Evolutionary conservation across 2,888 invertebrate species (phyloP).

Genomic region (Tenthredo notha): DNA sequence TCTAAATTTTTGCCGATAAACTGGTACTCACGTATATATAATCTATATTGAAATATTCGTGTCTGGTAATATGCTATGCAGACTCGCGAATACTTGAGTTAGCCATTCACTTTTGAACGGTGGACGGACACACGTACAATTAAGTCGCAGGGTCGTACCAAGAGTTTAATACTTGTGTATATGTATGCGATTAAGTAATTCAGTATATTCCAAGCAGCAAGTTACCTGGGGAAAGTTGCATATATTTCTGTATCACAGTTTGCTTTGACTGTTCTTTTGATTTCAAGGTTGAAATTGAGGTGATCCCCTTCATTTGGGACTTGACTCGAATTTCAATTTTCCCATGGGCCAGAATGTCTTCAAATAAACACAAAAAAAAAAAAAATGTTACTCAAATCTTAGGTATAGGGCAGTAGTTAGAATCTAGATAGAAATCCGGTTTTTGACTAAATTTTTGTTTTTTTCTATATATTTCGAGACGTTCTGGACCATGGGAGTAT

Average conservation of each 20-base stretch:
- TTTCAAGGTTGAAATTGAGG: conserved; percentile 22
- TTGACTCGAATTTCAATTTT: too few species aligned
- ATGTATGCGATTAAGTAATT: conserved; percentile 12
- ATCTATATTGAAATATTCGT: background rate
- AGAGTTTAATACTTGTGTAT: background rate
- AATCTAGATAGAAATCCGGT: too few species aligned
- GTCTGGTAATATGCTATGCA: background rate
- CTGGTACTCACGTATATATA: background rate
- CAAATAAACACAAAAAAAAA: too few species aligned
- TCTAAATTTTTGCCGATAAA: background rate
- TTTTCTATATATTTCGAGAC: too few species aligned
- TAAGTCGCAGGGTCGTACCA: conserved; percentile 5
- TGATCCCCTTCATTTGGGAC: too few species aligned
- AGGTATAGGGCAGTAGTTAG: too few species aligned
- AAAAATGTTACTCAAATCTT: too few species aligned
- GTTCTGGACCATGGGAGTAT: too few species aligned
- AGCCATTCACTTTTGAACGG: conserved; percentile 46
- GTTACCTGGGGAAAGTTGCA: background rate
- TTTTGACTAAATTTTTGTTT: too few species aligned
- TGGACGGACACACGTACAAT: conserved; percentile 13
- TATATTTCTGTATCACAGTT: background rate
- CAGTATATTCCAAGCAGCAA: background rate
- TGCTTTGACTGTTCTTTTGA: background rate
- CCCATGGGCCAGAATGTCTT: too few species aligned
- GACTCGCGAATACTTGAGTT: conserved; percentile 1